A percentile compares a stretch with the other conserved stretches of the same genome.
phyloP scores from a whole-genome alignment of 2,888 invertebrate species.

The Melolontha melolontha region DNA sequence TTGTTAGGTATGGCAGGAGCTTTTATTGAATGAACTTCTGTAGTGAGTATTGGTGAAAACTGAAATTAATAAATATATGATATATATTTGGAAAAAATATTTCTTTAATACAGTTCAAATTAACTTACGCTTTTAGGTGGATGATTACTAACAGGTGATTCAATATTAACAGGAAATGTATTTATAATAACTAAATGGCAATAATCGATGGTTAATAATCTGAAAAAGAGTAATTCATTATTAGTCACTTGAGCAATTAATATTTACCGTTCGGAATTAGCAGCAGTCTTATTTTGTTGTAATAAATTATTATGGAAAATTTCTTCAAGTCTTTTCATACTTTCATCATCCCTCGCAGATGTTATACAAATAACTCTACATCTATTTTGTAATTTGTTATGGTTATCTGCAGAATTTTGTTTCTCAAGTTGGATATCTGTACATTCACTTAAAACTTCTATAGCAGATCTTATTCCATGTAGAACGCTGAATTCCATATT shows the following conservation, averaged over 20 bases:
- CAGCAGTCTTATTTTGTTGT: conserved; percentile 81
- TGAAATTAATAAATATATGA: conserved; percentile 57
- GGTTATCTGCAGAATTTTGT: conserved; percentile 63
- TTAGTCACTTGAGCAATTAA: not conserved
- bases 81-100: not conserved
- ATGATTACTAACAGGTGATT: conserved; percentile 81
- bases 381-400: conserved; percentile 66
- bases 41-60: conserved; percentile 79
- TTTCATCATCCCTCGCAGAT: conserved; percentile 87
- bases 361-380: conserved; percentile 93
- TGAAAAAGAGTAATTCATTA: conserved; percentile 60
- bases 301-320: conserved; percentile 85
- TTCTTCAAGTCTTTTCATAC: conserved; percentile 87
- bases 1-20: conserved; percentile 81
- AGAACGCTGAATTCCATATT: conserved; percentile 79
- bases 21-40: conserved; percentile 84
- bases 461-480: conserved; percentile 87
- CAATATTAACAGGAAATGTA: conserved; percentile 85
- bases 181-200: conserved; percentile 93
- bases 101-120: conserved; percentile 9
- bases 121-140: conserved; percentile 73
- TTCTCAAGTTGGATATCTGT: conserved; percentile 80
- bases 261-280: conserved; percentile 72
- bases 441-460: conserved; percentile 86
- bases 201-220: conserved; percentile 82